Evolutionary conservation across 1,140 invertebrate genomes (phyloP), one percentile per base, ranked within the genome.

Genomic region (Drosophila orena): DNA sequence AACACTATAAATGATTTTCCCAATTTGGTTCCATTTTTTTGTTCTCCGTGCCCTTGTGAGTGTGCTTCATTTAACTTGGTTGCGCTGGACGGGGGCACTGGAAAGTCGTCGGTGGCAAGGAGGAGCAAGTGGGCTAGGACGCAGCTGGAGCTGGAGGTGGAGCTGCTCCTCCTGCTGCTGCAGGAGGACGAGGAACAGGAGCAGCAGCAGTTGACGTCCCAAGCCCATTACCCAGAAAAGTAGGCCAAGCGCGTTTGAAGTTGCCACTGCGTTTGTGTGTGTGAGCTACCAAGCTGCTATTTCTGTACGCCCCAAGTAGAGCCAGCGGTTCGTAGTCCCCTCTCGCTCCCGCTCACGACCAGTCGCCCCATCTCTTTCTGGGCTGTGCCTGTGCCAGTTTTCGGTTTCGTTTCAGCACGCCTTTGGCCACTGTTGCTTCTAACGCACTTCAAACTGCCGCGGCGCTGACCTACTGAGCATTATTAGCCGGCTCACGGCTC

Each of bases 171-270:
- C n/a, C n/a, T n/a, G n/a, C n/a, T n/a, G n/a, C n/a, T 24, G 24
- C 24, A 5, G 24, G 24, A 24, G 24, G 24, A 24, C 24, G 17
- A 40, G 55, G 35, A 61, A 22, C 42, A 37, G 42, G 24, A 44
- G 30, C 58, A 53, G 69, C 43, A 71, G 66, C 58, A 62, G 74
- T 47, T 78, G 83, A 20, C 58, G 81, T 88, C 83, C 83, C 84
- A 89, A 76, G 64, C 50, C 83, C 83, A 83, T 83, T 88, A 79
- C 71, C 64, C 59, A 44, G 59, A 49, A 69, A 88, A 79, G 75
- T 88, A 89, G 83, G 84, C 83, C 84, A 88, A 89, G 84, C 84
- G 83, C 83, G 83, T 83, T 88, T 89, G 83, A 88, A 88, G 84
- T 88, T 86, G 77, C 70, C 83, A 79, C 53, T 78, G 81, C 60